These are phyloP conservation scores for Tuberolachnus salignus DNA, from an alignment of 2,888 invertebrate species.

Conservation along the genomic window DNA sequence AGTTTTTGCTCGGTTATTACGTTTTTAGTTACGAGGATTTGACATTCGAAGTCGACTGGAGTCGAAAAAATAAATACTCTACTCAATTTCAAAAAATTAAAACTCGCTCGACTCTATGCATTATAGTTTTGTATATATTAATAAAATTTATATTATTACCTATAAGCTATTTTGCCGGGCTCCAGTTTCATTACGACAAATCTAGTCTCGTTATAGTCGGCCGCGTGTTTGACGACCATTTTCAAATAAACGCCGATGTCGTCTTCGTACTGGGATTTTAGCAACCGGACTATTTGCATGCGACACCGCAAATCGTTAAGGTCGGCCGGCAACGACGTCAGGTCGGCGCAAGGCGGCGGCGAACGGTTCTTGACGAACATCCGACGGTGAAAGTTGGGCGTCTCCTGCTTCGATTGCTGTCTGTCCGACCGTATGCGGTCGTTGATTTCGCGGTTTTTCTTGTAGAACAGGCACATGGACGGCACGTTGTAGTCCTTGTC, in stretches of 20 bases:
- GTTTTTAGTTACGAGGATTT: too few relatives aligned
- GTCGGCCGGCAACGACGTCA: constrained; percentile 38
- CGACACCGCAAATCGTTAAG: constrained; percentile 53
- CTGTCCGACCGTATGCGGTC: constrained; percentile 40
- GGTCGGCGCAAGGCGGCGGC: constrained; percentile 63
- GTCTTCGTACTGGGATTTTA: constrained; percentile 72
- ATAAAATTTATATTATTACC: too few relatives aligned
- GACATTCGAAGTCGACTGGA: too few relatives aligned
- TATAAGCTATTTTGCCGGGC: constrained; percentile 65
- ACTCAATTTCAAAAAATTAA: too few relatives aligned
- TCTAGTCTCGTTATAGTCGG: constrained; percentile 68
- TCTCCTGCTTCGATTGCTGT: not conserved
- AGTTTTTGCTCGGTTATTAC: too few relatives aligned
- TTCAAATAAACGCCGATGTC: constrained; percentile 75
- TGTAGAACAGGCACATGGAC: constrained; percentile 58
- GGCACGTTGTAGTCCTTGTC: constrained; percentile 55
- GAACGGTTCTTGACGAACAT: constrained; percentile 63
- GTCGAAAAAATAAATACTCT: too few relatives aligned
- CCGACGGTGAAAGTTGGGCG: constrained; percentile 59
- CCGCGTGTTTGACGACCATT: constrained; percentile 69
- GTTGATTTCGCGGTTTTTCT: constrained; percentile 57
- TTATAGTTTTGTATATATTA: too few relatives aligned
- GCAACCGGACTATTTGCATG: constrained; percentile 67
- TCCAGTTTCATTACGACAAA: constrained; percentile 66
- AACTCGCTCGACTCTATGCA: too few relatives aligned